Conservation (phyloP, 2,113 vertebrate genomes). For the Salvator merianae region DNA sequence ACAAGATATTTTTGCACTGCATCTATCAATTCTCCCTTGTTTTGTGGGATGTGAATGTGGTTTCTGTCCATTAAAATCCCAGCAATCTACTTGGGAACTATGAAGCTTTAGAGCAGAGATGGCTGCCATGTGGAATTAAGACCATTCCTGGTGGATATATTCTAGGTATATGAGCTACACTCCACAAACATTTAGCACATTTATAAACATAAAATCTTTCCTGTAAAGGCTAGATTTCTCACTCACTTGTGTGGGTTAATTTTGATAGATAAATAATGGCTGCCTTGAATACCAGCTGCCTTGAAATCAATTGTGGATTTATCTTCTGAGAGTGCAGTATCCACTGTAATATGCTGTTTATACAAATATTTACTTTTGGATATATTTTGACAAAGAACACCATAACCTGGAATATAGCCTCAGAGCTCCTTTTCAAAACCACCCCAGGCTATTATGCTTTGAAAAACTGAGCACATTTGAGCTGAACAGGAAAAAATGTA, state of each 20-base stretch:
- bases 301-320: background rate
- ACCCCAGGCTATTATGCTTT: background rate
- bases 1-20: background rate
- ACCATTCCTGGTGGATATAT: background rate
- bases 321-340: background rate
- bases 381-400: background rate
- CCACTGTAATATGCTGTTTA: background rate
- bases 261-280: slow-evolving; percentile 2
- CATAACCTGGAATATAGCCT: slow-evolving; percentile 19
- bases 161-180: background rate
- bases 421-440: background rate
- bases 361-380: slow-evolving; percentile 5
- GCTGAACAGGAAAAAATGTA: background rate
- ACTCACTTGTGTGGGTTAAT: background rate
- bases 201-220: background rate
- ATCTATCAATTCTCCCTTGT: background rate
- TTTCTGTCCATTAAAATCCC: background rate
- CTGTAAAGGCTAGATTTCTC: background rate
- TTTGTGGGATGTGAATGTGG: background rate
- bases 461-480: background rate
- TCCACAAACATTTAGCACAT: background rate
- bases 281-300: background rate
- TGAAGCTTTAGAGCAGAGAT: background rate
- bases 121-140: background rate
- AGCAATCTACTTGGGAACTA: background rate